Evolutionary conservation across 2,797 vertebrate species (phyloP).

Genomic region (Gallinago solitaria): DNA sequence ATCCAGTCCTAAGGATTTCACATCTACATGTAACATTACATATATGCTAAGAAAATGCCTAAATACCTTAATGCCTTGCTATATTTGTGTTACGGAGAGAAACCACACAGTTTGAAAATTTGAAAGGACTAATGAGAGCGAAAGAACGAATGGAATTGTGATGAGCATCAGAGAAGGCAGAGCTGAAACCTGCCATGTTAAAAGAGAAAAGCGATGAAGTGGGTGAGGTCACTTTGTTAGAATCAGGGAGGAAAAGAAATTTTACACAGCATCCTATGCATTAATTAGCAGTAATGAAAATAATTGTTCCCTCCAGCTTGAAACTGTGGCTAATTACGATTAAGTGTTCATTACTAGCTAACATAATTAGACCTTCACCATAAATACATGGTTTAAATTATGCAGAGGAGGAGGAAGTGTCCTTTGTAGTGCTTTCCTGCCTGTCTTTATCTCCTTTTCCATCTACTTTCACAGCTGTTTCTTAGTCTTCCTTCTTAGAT

Average conservation of each 20-base stretch:
- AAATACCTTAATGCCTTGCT: background rate
- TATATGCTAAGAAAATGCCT: background rate
- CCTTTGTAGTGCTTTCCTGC: background rate
- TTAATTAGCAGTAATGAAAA: constrained; percentile 75
- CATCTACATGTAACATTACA: background rate
- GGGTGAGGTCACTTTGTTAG: background rate
- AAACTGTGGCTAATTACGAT: constrained; percentile 67
- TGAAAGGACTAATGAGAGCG: background rate
- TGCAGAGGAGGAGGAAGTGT: constrained; percentile 36
- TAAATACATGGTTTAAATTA: constrained; percentile 61
- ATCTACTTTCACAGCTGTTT: background rate
- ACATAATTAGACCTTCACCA: constrained; percentile 70
- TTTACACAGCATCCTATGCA: background rate
- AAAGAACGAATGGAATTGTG: background rate
- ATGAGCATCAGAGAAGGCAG: background rate
- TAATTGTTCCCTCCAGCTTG: constrained; percentile 65
- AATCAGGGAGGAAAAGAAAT: background rate
- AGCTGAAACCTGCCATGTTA: background rate
- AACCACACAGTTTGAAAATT: background rate
- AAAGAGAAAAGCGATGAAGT: background rate
- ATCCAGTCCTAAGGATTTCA: background rate
- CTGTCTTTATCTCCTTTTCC: background rate
- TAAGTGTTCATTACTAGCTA: constrained; percentile 62
- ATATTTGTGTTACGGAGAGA: background rate
- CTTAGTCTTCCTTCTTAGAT: background rate